Evolutionary conservation across 2,888 invertebrate species (phyloP), one percentile per base, ranked within the genome.

Genomic region (Dromius quadrimaculatus): DNA sequence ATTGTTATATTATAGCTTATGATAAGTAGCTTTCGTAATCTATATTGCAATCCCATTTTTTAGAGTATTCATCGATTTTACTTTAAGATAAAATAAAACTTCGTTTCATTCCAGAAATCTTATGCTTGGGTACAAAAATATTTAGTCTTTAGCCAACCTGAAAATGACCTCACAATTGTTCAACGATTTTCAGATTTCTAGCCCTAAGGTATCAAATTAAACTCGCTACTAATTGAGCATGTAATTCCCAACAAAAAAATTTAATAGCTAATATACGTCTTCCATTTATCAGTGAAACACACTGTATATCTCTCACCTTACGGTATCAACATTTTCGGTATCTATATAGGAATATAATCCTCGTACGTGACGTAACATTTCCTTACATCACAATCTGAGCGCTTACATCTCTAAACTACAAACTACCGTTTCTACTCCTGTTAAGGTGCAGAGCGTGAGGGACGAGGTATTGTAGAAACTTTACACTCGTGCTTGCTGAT

Each of bases 401-500:
- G 11, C 20, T 54, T 28, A 17, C 50, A 54, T 17, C 28, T 28
- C 28, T 54, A 54, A 54, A 54, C 28, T 54, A 54, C 50, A 54
- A 54, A 54, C 23, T 54, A 28, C 50, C 50, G 22, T 47, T 13
- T 22, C 22, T 47, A 28, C 28, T 8, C 8, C 28, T 28, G 28
- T 8, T 28, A 28, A 8, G 28, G 28, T 3, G 22, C 47, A 20
- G 47, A 17, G 41, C n/a, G 22, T 22, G 8, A 9, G 15, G 36
- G 34, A 36, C 20, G 36, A 47, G 28, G 50, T 23, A 54, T 54
- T 54, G 28, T 54, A 54, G 50, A 54, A 54, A 65, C 47, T 65
- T 65, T 47, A 65, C 36, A 50, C 32, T 20, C 50, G 50, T 65
- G 65, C 23, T 41, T 32, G 19, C 65, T 50, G 65, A 65, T 65